Evolutionary conservation across 2,797 vertebrate genomes (phyloP).

Genomic region (Tokudaia muenninki): DNA sequence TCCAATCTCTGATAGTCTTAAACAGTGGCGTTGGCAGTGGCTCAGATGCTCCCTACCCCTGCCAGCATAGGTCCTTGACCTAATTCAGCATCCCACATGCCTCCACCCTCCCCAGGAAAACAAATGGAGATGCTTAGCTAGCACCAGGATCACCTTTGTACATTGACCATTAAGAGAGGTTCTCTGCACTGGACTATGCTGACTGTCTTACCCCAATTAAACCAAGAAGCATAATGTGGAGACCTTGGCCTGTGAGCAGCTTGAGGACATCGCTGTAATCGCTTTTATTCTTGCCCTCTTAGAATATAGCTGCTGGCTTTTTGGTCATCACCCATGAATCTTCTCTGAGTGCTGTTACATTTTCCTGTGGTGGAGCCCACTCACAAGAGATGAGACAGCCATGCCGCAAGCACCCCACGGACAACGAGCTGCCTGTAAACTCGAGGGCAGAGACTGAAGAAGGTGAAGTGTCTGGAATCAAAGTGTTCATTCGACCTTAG

Average conservation of each 20-base stretch:
- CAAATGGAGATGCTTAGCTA: background rate
- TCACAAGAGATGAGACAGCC: background rate
- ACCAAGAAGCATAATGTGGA: background rate
- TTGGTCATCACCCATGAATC: background rate
- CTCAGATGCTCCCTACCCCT: accelerated
- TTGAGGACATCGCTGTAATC: background rate
- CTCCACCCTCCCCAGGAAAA: background rate
- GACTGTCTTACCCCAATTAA: background rate
- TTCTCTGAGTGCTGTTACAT: background rate
- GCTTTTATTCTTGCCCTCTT: background rate
- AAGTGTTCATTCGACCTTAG: accelerated
- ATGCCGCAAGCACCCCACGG: accelerated
- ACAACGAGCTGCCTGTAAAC: background rate
- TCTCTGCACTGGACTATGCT: background rate
- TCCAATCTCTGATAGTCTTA: background rate
- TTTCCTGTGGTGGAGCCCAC: background rate
- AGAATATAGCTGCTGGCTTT: accelerated
- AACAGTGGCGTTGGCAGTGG: too few species aligned
- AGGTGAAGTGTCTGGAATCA: background rate
- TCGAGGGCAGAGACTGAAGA: background rate
- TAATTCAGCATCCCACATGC: background rate
- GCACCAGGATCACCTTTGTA: background rate
- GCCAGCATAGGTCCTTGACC: background rate
- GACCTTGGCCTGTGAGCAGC: background rate
- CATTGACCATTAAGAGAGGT: background rate